phyloP scores from a whole-genome alignment of 2,797 vertebrate genomes.

The Kryptopterus vitreolus region DNA sequence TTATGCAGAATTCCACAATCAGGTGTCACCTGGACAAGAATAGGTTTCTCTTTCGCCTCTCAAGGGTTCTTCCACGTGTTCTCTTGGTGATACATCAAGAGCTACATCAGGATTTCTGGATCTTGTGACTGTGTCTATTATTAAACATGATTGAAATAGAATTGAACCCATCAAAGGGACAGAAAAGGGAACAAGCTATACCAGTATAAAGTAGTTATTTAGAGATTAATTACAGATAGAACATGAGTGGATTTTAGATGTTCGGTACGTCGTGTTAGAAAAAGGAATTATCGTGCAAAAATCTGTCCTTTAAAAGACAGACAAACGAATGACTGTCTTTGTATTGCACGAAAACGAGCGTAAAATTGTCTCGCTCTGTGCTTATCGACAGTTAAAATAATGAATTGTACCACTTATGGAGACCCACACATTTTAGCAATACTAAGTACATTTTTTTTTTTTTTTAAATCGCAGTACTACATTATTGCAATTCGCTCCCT shows the following conservation, averaged over 20 bases:
- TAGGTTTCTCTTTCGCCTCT: too few species aligned
- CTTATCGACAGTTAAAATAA: slow-evolving; percentile 4
- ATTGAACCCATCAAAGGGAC: neutral
- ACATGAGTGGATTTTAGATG: neutral
- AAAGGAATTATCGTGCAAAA: neutral
- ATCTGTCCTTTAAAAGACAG: neutral
- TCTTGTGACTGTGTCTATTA: neutral
- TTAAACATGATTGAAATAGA: neutral
- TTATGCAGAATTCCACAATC: neutral
- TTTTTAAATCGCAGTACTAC: neutral
- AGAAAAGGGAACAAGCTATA: neutral
- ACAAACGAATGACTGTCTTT: neutral
- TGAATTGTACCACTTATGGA: neutral
- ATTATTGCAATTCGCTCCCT: neutral
- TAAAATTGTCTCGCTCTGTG: neutral
- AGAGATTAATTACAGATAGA: neutral
- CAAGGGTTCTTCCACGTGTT: too few species aligned
- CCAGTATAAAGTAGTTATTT: neutral
- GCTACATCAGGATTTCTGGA: neutral
- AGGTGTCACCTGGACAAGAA: neutral
- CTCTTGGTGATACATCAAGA: too few species aligned
- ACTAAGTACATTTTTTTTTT: neutral
- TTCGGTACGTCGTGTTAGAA: neutral
- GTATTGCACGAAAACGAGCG: neutral
- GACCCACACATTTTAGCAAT: neutral